Evolutionary conservation across 2,113 vertebrate genomes (phyloP).

Genomic region (Catharus fuscescens): DNA sequence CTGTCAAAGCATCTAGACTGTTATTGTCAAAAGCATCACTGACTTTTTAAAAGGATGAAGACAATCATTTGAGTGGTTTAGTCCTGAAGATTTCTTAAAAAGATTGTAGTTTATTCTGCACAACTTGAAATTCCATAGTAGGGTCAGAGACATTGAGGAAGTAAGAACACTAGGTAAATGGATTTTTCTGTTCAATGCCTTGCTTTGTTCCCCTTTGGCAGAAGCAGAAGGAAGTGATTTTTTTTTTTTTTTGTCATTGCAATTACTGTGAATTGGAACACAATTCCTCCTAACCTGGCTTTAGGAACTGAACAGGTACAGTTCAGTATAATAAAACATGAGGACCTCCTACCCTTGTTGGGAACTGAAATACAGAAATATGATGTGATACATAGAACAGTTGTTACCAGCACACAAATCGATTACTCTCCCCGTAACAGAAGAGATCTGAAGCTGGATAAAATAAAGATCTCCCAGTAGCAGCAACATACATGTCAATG

Average conservation of each 20-base stretch:
- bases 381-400: constrained; percentile 17
- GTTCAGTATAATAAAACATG: background rate
- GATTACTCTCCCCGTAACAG: background rate
- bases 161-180: background rate
- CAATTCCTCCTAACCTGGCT: constrained; percentile 2
- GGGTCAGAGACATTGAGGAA: background rate
- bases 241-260: background rate
- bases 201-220: background rate
- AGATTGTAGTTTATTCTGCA: background rate
- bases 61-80: background rate
- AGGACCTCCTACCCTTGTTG: background rate
- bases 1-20: background rate
- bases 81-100: background rate
- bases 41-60: background rate
- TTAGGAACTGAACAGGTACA: constrained; percentile 16
- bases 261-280: constrained; percentile 8
- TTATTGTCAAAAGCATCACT: background rate
- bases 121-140: background rate
- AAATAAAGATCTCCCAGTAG: background rate
- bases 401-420: background rate
- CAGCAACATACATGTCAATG: background rate
- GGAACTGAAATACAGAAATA: constrained; percentile 47
- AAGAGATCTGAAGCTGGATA: background rate
- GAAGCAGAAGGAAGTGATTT: background rate
- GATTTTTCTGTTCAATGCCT: constrained; percentile 20